These are phyloP conservation scores for Syncerus caffer DNA, from an alignment of 2,797 vertebrate species.

Conservation along the genomic window DNA sequence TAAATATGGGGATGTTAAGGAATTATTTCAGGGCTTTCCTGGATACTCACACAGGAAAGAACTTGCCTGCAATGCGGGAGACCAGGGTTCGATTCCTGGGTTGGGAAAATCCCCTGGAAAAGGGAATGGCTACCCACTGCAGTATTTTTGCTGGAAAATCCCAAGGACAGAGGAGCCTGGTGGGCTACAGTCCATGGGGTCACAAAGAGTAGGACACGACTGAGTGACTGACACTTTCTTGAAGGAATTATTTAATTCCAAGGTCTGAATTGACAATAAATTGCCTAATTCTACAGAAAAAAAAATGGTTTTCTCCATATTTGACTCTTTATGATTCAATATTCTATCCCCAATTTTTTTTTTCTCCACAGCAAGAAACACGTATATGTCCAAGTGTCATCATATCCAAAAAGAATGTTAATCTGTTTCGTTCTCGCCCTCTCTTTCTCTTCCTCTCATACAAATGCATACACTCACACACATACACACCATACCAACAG, in stretches of 20 bases:
- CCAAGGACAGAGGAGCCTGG: not conserved
- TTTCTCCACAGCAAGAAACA: not conserved
- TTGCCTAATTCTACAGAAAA: not conserved
- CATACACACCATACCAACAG: not conserved
- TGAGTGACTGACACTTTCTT: not conserved
- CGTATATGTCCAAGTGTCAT: not conserved
- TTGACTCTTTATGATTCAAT: not conserved
- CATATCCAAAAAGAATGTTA: not conserved
- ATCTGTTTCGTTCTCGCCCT: too few species aligned
- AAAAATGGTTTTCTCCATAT: not conserved
- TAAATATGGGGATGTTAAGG: not conserved
- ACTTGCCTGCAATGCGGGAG: not conserved
- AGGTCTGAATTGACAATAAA: not conserved
- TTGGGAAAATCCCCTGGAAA: not conserved
- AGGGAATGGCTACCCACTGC: not conserved
- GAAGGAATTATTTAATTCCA: not conserved
- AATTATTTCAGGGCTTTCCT: not conserved
- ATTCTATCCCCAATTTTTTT: not conserved
- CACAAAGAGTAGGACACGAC: not conserved
- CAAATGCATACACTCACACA: not conserved
- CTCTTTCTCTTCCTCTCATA: not conserved
- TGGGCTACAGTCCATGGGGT: not conserved
- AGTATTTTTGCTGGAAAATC: not conserved
- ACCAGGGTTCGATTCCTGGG: not conserved
- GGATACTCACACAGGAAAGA: not conserved